Evolutionary conservation across 2,113 vertebrate species (phyloP).

Genomic region (Holacanthus passer): DNA sequence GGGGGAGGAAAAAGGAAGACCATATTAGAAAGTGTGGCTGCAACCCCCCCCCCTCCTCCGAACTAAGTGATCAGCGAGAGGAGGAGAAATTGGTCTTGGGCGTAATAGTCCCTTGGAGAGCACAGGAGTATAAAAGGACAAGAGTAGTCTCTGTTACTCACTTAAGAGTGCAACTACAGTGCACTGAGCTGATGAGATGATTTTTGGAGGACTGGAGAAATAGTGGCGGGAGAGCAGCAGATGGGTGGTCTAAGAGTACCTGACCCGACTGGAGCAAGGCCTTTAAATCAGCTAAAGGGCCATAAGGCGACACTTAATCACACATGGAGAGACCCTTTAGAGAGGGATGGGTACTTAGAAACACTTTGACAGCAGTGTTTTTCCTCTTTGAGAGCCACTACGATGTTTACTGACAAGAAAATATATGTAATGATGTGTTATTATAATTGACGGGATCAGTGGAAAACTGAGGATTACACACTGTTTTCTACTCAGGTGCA

Average conservation of each 20-base stretch:
- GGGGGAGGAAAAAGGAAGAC: neutral
- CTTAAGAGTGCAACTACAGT: conserved; percentile 46
- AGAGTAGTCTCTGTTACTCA: conserved; percentile 42
- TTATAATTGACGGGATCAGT: conserved; percentile 5
- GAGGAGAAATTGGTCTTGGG: conserved; percentile 47
- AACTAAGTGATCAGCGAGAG: conserved; percentile 42
- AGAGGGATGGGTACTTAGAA: conserved; percentile 30
- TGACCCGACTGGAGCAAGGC: conserved; percentile 53
- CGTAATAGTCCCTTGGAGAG: conserved; percentile 51
- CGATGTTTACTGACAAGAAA: conserved; percentile 30
- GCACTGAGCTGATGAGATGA: conserved; percentile 55
- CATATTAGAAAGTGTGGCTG: conserved; percentile 10
- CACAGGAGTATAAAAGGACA: conserved; percentile 42
- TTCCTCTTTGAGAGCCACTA: conserved; percentile 13
- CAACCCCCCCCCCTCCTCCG: neutral
- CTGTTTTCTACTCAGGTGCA: conserved; percentile 2
- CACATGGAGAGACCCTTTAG: conserved; percentile 42
- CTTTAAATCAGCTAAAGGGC: conserved; percentile 67
- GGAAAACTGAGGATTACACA: neutral
- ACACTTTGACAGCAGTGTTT: conserved; percentile 43
- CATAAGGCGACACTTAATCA: conserved; percentile 59
- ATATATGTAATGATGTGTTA: neutral
- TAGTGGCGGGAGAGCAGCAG: conserved; percentile 22
- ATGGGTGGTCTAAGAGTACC: conserved; percentile 60
- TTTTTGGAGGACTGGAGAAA: conserved; percentile 50